Evolutionary conservation across 2,797 vertebrate species (phyloP).

Genomic region (Amphiprion clarkii): DNA sequence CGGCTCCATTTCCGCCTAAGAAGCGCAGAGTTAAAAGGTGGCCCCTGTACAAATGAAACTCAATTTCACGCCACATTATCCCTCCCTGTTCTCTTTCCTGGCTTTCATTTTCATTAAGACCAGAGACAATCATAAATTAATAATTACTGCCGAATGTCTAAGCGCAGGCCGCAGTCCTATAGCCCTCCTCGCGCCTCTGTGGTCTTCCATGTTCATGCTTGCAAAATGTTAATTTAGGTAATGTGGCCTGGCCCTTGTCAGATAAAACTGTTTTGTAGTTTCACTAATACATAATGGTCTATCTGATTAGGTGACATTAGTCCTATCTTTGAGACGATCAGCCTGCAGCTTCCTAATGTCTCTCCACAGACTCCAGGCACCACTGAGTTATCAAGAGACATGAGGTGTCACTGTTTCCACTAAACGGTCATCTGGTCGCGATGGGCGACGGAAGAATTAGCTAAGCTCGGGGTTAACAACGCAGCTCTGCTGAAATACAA

Average conservation of each 20-base stretch:
- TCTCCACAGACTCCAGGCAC: constrained; percentile 79
- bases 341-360: constrained; percentile 87
- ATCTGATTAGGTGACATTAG: constrained; percentile 99
- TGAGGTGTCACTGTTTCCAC: constrained; percentile 52
- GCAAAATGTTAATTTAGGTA: constrained; percentile 99
- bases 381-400: constrained; percentile 71
- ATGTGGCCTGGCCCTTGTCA: constrained; percentile 96
- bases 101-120: constrained; percentile 99
- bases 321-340: constrained; percentile 95
- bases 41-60: constrained; percentile 98
- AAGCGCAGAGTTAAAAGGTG: constrained; percentile 93
- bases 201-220: constrained; percentile 96
- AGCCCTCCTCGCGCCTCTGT: constrained; percentile 90
- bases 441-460: constrained; percentile 62
- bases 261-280: constrained; percentile 96
- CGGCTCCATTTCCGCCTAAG: constrained; percentile 90
- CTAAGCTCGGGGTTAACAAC: constrained; percentile 48
- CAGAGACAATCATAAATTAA: constrained; percentile 99
- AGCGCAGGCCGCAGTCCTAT: constrained; percentile 92
- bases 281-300: constrained; percentile 98
- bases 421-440: constrained; percentile 63
- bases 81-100: constrained; percentile 98
- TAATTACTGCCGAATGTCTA: constrained; percentile 99
- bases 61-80: constrained; percentile 99
- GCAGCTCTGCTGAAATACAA: constrained; percentile 12